Evolutionary conservation across 1,140 invertebrate species (phyloP).

Genomic region (Glomeris maerens): DNA sequence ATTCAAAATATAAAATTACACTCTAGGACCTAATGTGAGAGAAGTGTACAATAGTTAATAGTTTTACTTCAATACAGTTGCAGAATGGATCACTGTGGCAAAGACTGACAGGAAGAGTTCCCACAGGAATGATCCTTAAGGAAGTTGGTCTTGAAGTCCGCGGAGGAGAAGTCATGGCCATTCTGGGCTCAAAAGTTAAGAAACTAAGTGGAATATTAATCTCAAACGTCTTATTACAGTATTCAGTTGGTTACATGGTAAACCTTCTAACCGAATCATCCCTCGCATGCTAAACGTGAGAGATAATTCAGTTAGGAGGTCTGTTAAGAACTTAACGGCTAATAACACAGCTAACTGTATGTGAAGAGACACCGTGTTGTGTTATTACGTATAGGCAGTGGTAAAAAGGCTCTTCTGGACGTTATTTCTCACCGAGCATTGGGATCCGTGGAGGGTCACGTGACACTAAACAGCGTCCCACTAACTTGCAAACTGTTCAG

Average conservation of each 20-base stretch:
- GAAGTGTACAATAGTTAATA: too few relatives aligned
- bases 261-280: too few relatives aligned
- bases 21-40: too few relatives aligned
- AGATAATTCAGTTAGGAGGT: too few relatives aligned
- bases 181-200: constrained; percentile 76
- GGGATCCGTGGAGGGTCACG: constrained; percentile 55
- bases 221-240: neutral
- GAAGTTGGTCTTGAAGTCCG: constrained; percentile 79
- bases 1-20: too few relatives aligned
- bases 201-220: neutral
- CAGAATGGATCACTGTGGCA: constrained; percentile 58
- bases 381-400: constrained; percentile 47
- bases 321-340: too few relatives aligned
- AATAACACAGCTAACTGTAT: too few relatives aligned
- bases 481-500: constrained; percentile 65
- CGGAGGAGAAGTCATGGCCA: constrained; percentile 77
- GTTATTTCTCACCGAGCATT: constrained; percentile 59
- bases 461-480: constrained; percentile 66
- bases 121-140: constrained; percentile 70
- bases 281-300: too few relatives aligned
- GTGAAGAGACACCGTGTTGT: too few relatives aligned
- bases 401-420: constrained; percentile 75
- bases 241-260: neutral
- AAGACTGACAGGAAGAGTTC: constrained; percentile 55
- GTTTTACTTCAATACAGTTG: too few relatives aligned